Base-by-base conservation (phyloP, 2,797 vertebrate genomes). In the Enteromius paludinosus region DNA sequence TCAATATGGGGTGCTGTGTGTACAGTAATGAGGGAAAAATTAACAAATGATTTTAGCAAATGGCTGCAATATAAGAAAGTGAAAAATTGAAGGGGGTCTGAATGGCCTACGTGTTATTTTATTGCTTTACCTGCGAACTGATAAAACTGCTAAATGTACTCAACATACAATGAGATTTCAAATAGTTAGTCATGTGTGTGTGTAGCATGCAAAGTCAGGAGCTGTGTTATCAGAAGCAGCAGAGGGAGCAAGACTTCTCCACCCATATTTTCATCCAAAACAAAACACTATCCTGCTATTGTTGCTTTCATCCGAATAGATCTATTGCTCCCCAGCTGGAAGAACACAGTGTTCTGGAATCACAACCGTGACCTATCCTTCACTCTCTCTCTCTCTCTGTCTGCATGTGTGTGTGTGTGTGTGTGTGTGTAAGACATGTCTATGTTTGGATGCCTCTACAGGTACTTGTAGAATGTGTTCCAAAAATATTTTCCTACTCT, bases 401-500 rank as follows among this genome's bases (percentile, higher is more conserved):
- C 35, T 38, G 7, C 35, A 38, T 35, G 30, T 33, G 30, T 33
- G 30, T 35, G 35, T 35, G 35, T 59, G 15, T 72, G 18, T 59
- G 11, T 62, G 12, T 71, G 52, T 66, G 14, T 54, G 33, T 49
- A 11, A 61, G 23, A 61, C 56, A 15, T 2, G 12, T 61, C 56
- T 61, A 61, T 61, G 15, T 71, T 11, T 71, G 56, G 54, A 84
- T 81, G 69, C 45, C 74, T 80, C 74, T 85, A 82, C 90, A 91
- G 91, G 88, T 92, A 89, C 85, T 84, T 81, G 78, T 80, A 76
- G 85, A 88, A 90, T 83, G 75, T 61, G 86, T 90, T 90, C 87
- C 86, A 90, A 91, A 89, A 93, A 93, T 92, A 93, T 93, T 93
- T 81, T 54, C 41, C 78, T 83, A 56, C 88, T 66, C 86, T 72